Conservation (phyloP, 2,113 vertebrate species). For the Panthera uncia region DNA sequence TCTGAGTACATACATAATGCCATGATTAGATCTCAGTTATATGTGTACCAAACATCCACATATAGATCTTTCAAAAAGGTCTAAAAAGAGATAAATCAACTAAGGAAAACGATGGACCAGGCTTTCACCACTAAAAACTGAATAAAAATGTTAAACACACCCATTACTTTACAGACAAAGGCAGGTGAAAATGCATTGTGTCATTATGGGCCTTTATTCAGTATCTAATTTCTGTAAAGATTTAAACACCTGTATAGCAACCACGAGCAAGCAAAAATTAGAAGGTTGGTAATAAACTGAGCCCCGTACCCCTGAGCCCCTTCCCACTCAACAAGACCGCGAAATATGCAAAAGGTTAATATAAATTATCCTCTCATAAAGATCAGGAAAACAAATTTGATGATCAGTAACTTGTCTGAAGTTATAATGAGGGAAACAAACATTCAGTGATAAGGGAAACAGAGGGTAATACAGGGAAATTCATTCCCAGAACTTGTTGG, state of each 20-base stretch:
- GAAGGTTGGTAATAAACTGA: background rate
- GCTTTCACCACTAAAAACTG: background rate
- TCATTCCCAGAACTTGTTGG: background rate
- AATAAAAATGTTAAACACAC: conserved; percentile 13
- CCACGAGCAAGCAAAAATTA: background rate
- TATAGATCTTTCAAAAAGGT: background rate
- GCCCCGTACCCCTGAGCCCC: background rate
- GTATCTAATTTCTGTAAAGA: background rate
- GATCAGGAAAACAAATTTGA: background rate
- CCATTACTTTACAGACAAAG: background rate
- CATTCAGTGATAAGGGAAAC: background rate
- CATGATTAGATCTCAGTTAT: background rate
- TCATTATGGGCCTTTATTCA: conserved; percentile 10
- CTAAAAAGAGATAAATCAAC: background rate
- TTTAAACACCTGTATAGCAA: background rate
- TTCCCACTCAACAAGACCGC: background rate
- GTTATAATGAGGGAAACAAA: background rate
- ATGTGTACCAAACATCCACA: background rate
- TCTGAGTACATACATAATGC: background rate
- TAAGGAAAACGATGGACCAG: background rate
- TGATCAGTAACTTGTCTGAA: background rate
- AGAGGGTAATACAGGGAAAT: background rate
- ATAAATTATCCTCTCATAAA: background rate
- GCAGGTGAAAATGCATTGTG: background rate
- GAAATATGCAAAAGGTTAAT: background rate